phyloP scores from a whole-genome alignment of 2,113 vertebrate genomes.

The Hemibagrus wyckioides region DNA sequence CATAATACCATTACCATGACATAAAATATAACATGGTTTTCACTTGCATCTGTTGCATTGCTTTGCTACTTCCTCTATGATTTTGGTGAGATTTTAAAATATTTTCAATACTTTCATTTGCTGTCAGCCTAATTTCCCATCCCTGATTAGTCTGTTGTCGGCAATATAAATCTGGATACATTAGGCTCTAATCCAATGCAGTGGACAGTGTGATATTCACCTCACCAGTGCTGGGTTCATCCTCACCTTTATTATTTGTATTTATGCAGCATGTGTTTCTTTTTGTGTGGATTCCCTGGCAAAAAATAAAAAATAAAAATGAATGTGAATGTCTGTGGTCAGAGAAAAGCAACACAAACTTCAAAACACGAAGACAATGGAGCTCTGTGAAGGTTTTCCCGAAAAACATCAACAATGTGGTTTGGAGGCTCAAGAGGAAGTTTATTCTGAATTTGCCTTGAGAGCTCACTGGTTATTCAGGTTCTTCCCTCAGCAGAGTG shows the following conservation, averaged over 20 bases:
- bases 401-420: background rate
- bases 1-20: background rate
- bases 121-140: background rate
- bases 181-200: background rate
- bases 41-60: background rate
- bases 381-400: background rate
- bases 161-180: background rate
- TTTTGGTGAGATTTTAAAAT: background rate
- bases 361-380: background rate
- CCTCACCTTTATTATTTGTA: background rate
- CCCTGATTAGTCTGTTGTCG: background rate
- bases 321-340: constrained; percentile 20
- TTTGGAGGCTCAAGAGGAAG: background rate
- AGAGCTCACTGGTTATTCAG: constrained; percentile 15
- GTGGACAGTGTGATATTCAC: background rate
- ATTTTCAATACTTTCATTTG: background rate
- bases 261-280: constrained; percentile 8
- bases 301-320: background rate
- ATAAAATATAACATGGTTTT: background rate
- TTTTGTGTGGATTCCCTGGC: background rate
- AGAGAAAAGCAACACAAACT: constrained; percentile 1
- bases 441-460: background rate
- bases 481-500: background rate
- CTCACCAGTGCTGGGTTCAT: too few relatives aligned
- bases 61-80: background rate